These are phyloP conservation scores for Sandelia bainsii DNA, from an alignment of 2,797 vertebrate genomes.

Conservation along the genomic window DNA sequence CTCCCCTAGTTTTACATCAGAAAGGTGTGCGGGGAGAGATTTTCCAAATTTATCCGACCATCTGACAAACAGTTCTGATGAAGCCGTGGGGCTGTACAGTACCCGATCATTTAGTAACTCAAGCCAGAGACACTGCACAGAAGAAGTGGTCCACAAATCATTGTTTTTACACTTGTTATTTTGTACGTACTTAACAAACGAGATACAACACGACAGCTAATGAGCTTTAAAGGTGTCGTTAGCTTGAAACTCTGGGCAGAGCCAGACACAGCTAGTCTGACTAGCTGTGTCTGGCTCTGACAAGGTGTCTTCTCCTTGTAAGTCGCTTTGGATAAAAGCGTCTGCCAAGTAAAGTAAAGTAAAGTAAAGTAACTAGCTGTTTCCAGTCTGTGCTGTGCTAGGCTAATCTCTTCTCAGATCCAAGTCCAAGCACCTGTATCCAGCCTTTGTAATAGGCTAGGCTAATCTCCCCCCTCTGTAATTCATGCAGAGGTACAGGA, in stretches of 20 bases:
- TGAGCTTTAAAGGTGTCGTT: neutral
- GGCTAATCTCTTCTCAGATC: neutral
- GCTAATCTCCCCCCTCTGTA: too few species aligned
- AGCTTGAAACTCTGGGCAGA: too few species aligned
- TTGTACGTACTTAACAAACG: neutral
- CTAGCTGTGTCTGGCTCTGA: too few species aligned
- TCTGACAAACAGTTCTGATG: neutral
- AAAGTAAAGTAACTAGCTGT: too few species aligned
- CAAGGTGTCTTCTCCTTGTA: too few species aligned
- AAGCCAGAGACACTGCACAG: too few species aligned
- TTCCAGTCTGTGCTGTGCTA: neutral
- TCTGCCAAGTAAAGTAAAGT: too few species aligned
- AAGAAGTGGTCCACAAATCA: too few species aligned
- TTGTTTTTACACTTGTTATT: neutral
- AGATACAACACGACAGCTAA: neutral
- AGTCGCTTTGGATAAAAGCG: too few species aligned
- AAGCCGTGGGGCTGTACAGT: neutral
- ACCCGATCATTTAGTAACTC: neutral
- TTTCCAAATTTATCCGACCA: neutral
- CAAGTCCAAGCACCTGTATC: neutral
- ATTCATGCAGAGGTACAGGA: too few species aligned
- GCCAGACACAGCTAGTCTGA: too few species aligned
- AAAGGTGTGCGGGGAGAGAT: neutral
- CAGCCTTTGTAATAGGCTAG: too few species aligned
- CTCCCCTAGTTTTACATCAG: neutral